A percentile compares a stretch with the other conserved stretches of the same genome.
Evolutionary conservation across 1,140 invertebrate species (phyloP).

Genomic region (Pogonognathellus flavescens): DNA sequence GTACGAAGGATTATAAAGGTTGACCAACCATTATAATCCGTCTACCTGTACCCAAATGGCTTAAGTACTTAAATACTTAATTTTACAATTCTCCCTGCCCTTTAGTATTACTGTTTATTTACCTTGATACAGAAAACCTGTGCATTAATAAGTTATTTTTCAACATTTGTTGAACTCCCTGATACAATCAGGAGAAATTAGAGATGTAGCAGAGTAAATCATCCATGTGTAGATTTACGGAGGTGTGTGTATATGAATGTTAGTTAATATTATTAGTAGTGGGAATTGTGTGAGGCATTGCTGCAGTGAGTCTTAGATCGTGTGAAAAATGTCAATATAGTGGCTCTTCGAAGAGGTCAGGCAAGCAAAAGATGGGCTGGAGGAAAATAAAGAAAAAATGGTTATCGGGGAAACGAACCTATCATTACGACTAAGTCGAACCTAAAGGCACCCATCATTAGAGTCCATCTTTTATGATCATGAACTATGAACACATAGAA

Average conservation of each 20-base stretch:
- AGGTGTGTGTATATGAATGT: neutral
- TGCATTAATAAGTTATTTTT: too few species aligned
- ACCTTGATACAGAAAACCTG: too few species aligned
- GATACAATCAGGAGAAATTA: too few species aligned
- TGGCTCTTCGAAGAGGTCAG: slow-evolving; percentile 47
- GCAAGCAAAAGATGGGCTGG: slow-evolving; percentile 18
- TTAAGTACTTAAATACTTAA: too few species aligned
- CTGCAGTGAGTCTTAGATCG: slow-evolving; percentile 48
- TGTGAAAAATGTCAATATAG: slow-evolving; percentile 65
- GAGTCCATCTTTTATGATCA: slow-evolving; percentile 56
- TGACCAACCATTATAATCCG: too few species aligned
- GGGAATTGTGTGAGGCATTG: slow-evolving; percentile 32
- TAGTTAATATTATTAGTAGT: neutral
- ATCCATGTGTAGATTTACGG: too few species aligned
- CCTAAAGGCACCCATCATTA: slow-evolving; percentile 64
- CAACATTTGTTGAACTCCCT: too few species aligned
- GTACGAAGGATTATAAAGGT: too few species aligned
- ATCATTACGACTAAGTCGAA: slow-evolving; percentile 60
- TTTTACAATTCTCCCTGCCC: too few species aligned
- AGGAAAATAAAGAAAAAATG: slow-evolving; percentile 45
- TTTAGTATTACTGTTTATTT: too few species aligned
- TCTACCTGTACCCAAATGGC: too few species aligned
- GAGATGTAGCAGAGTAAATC: too few species aligned
- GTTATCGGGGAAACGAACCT: slow-evolving; percentile 59
- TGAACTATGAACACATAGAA: slow-evolving; percentile 55